These are phyloP conservation scores for Coluber constrictor DNA, from an alignment of 2,797 vertebrate genomes.

Conservation along the genomic window DNA sequence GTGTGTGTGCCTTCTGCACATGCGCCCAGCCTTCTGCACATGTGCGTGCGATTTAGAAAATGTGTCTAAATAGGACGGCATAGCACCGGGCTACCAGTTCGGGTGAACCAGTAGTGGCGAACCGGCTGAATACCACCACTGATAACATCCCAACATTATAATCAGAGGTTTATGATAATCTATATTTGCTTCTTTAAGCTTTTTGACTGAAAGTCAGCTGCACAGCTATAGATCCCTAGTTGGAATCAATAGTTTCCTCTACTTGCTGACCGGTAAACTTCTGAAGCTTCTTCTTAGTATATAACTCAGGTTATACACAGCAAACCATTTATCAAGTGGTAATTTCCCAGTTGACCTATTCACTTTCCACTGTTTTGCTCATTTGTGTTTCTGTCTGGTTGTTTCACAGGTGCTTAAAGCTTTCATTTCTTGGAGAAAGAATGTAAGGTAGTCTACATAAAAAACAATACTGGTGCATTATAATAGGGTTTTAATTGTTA, in stretches of 20 bases:
- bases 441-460: not conserved
- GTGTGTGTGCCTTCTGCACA: no score
- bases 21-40: no score
- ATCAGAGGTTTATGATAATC: not conserved
- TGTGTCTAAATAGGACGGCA: no score
- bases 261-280: not conserved
- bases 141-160: not conserved
- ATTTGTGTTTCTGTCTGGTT: not conserved
- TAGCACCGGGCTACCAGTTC: no score
- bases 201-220: not conserved
- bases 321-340: not conserved
- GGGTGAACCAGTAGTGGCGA: no score
- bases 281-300: not conserved
- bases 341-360: not conserved
- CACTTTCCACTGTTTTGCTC: not conserved
- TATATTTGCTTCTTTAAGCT: not conserved
- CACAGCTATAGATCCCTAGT: not conserved
- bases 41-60: no score
- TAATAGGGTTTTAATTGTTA: not conserved
- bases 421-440: not conserved
- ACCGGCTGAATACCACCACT: no score
- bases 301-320: not conserved
- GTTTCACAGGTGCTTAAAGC: not conserved
- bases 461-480: not conserved
- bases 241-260: not conserved